phyloP scores from a whole-genome alignment of 37 sponge, comb jelly and placozoan species.

The Geodia barretti region DNA sequence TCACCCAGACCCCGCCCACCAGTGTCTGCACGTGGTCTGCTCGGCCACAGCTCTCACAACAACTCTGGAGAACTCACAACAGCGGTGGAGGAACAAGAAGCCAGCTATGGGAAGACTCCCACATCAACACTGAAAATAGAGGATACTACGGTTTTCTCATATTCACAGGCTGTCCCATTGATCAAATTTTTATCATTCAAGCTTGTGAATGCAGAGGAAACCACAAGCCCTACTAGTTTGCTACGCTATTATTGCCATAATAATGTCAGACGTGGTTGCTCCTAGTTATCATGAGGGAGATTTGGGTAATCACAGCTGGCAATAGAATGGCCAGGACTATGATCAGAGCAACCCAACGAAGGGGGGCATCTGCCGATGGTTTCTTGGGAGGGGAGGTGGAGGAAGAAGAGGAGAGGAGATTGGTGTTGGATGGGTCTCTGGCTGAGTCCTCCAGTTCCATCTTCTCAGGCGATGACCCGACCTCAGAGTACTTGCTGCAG shows the following conservation, averaged over 20 bases:
- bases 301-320: neutral
- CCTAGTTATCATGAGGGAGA: neutral
- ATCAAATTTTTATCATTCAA: too few species aligned
- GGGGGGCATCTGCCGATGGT: constrained; percentile 41
- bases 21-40: constrained; percentile 25
- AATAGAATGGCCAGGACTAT: neutral
- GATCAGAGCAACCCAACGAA: constrained; percentile 33
- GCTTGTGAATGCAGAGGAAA: too few species aligned
- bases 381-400: too few species aligned
- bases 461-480: neutral
- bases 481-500: neutral
- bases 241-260: too few species aligned
- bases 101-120: too few species aligned
- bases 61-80: neutral
- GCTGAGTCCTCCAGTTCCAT: neutral
- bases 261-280: too few species aligned
- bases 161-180: too few species aligned
- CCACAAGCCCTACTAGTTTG: too few species aligned
- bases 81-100: neutral
- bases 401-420: neutral
- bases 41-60: neutral
- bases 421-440: neutral
- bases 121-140: too few species aligned
- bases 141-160: too few species aligned
- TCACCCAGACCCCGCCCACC: constrained; percentile 15